Evolutionary conservation across 2,888 invertebrate species (phyloP).

Genomic region (Cremastinae sp.): DNA sequence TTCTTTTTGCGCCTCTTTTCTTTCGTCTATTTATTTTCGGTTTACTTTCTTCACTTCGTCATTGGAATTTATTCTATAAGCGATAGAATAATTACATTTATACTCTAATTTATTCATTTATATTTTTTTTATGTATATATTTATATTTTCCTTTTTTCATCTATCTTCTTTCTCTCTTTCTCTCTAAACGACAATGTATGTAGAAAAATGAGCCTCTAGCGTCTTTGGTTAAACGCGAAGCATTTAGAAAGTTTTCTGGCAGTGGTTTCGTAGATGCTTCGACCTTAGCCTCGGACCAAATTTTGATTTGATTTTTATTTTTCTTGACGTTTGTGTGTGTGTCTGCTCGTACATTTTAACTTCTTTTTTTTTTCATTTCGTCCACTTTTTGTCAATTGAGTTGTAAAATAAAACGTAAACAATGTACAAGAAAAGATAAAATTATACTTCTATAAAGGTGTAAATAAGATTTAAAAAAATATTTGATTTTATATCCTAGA

Average conservation of each 20-base stretch:
- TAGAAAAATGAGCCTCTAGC: constrained; percentile 80
- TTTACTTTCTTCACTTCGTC: constrained; percentile 33
- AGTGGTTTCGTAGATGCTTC: constrained; percentile 79
- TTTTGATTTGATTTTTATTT: constrained; percentile 76
- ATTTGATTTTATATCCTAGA: too few relatives aligned
- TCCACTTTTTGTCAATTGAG: too few relatives aligned
- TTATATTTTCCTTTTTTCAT: constrained; percentile 23
- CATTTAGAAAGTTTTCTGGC: constrained; percentile 78
- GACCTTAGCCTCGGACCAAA: constrained; percentile 77
- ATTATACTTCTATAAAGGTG: too few relatives aligned
- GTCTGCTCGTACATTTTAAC: constrained; percentile 19
- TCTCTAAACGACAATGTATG: constrained; percentile 76
- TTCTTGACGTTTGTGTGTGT: constrained; percentile 62
- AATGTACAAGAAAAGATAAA: too few relatives aligned
- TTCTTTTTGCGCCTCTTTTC: constrained; percentile 6
- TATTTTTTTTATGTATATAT: constrained; percentile 23
- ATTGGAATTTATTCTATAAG: constrained; percentile 57
- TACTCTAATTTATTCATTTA: constrained; percentile 36
- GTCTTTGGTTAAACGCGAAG: constrained; percentile 79
- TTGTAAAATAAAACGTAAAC: too few relatives aligned
- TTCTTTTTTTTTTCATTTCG: neutral
- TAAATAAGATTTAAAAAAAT: too few relatives aligned
- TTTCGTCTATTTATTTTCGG: constrained; percentile 6
- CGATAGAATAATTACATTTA: constrained; percentile 56
- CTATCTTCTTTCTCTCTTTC: constrained; percentile 40